Evolutionary conservation across 2,113 vertebrate genomes (phyloP).

Genomic region (Protobothrops flavoviridis): DNA sequence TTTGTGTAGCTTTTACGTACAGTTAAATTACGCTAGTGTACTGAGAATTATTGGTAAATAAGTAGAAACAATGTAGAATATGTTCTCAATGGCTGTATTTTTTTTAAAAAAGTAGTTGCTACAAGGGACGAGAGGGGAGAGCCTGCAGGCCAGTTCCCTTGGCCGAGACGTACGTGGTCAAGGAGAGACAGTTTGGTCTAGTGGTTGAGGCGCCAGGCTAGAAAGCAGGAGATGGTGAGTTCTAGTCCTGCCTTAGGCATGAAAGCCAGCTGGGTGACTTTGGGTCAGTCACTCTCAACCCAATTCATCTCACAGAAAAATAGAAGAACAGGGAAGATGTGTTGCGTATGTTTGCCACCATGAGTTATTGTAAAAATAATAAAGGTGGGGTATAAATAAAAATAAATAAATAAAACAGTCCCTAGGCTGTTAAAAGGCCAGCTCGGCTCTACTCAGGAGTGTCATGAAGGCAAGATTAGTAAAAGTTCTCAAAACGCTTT

Average conservation of each 20-base stretch:
- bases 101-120: neutral
- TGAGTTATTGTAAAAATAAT: neutral
- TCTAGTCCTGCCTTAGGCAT: neutral
- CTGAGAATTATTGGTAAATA: neutral
- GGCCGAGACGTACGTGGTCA: too few relatives aligned
- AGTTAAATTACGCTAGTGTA: neutral
- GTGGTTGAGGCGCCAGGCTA: too few relatives aligned
- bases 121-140: too few relatives aligned
- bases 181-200: too few relatives aligned
- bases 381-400: neutral
- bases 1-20: neutral
- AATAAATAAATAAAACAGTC: neutral
- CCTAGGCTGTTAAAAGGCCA: neutral
- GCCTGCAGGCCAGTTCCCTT: too few relatives aligned
- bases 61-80: neutral
- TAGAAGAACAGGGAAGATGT: neutral
- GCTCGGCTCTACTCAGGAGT: accelerated
- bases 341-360: neutral
- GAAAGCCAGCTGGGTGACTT: too few relatives aligned
- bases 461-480: slow-evolving; percentile 62
- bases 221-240: neutral
- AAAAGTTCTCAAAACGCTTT: neutral
- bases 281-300: neutral
- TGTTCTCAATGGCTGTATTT: neutral
- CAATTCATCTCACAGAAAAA: neutral